Base-by-base conservation (phyloP, 2,113 vertebrate genomes). In the Chloropsis cyanopogon region DNA sequence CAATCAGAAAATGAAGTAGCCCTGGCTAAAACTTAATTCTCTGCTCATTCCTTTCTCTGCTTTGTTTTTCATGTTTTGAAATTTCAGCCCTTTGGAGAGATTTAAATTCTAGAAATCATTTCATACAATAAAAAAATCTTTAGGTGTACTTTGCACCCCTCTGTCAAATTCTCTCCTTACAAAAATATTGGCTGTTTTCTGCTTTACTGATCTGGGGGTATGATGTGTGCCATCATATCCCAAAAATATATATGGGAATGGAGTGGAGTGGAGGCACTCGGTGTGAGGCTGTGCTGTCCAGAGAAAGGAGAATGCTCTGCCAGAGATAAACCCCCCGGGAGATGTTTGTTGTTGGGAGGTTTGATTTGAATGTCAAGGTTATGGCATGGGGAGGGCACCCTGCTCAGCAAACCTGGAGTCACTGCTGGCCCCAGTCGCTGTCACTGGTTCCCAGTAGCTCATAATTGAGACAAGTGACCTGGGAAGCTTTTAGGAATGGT, bases 391-490 rank as follows among this genome's bases (percentile, higher is more conserved):
- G 42, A 73, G 75, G 19, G 25, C 47, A 25, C 17, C 22, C 49
- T 42, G 33, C 29, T 66, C 50, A 24, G 11, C 54, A 59, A 65
- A 46, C n/a, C 13, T n/a, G 26, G 87, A 53, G 6, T n/a, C 75
- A n/a, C 37, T 37, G 6, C 50, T 42, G 54, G 37, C 5, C 31
- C 61, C 39, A 5, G 42, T n/a, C 2, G 0, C 57, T 59, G n/a
- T 3, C 68, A 35, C 19, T 14, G 53, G 8, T n/a, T 65, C n/a
- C 69, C 50, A n/a, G 5, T 2, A 41, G 46, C 46, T 91, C 42
- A 2, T 81, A 49, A 15, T 6, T n/a, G 47, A 65, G 68, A 7
- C 16, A 10, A 19, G 3, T 28, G 28, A 12, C 37, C 21, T n/a
- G 56, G 25, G 29, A 56, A n/a, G 29, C 11, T 73, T 82, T 78